Evolutionary conservation across 2,888 invertebrate species (phyloP).

Genomic region (Elegia similella): DNA sequence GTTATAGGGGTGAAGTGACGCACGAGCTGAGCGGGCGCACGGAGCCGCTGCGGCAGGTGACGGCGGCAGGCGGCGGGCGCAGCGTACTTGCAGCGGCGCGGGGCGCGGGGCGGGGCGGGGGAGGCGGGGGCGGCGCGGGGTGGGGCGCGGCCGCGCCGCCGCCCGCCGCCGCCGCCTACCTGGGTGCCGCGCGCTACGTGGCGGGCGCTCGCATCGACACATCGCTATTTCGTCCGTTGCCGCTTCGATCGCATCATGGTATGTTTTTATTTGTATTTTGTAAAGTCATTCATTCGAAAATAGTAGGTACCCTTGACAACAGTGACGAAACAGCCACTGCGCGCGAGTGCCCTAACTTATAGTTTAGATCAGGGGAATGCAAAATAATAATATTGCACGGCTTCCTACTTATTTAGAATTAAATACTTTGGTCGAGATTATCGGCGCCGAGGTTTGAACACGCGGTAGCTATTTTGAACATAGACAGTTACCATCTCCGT

Average conservation of each 20-base stretch:
- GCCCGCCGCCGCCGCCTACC: constrained; percentile 90
- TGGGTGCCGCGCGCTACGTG: constrained; percentile 90
- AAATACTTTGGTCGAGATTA: too few species aligned
- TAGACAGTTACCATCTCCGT: too few species aligned
- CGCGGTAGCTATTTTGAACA: too few species aligned
- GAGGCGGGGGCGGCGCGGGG: constrained; percentile 22
- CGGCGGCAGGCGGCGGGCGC: constrained; percentile 39
- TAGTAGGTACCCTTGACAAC: too few species aligned
- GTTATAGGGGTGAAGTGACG: constrained; percentile 57
- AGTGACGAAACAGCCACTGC: too few species aligned
- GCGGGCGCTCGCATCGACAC: constrained; percentile 83
- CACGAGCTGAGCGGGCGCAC: constrained; percentile 35
- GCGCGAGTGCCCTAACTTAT: too few species aligned
- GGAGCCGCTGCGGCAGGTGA: constrained; percentile 27
- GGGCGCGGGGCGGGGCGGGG: constrained; percentile 17
- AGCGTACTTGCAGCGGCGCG: constrained; percentile 31
- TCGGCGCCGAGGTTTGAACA: too few species aligned
- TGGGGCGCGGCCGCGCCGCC: constrained; percentile 24
- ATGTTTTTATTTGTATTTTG: background rate
- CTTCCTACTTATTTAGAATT: too few species aligned
- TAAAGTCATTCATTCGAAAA: too few species aligned
- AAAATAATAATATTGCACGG: too few species aligned
- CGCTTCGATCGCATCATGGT: constrained; percentile 63
- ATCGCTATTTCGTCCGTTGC: constrained; percentile 66
- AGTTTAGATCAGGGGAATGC: too few species aligned